Conservation (phyloP, 1,140 invertebrate genomes). For the Bombus vancouverensis region DNA sequence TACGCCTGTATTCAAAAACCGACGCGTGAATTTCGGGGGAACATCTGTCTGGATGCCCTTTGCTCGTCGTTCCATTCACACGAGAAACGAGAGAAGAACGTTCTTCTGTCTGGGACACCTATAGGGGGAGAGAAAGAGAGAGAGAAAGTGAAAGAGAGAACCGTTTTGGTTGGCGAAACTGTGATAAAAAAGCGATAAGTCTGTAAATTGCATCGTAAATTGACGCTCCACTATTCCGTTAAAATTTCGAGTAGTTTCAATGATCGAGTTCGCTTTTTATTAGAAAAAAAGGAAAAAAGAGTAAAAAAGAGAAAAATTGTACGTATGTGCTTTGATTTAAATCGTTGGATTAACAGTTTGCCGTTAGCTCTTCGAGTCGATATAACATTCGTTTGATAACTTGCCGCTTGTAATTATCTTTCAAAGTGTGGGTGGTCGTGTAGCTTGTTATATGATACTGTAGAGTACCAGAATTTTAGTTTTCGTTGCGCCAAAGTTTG, state of each 20-base stretch:
- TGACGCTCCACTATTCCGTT: not conserved
- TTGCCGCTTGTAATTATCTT: not conserved
- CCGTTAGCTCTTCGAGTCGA: not conserved
- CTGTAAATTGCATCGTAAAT: slow-evolving; percentile 10
- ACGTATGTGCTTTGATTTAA: not conserved
- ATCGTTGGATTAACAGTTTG: not conserved
- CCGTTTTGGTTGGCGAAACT: not conserved
- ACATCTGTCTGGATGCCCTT: slow-evolving; percentile 17
- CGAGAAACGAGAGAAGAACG: not conserved
- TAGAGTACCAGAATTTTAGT: not conserved
- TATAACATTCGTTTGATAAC: not conserved
- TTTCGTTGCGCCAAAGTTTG: not conserved
- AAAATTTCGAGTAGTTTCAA: not conserved
- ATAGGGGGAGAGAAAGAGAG: no score
- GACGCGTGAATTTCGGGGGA: slow-evolving; percentile 1
- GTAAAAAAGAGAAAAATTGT: not conserved
- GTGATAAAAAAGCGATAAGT: slow-evolving; percentile 3
- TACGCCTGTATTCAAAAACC: slow-evolving; percentile 1
- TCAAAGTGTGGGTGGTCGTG: not conserved
- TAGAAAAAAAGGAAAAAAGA: not conserved
- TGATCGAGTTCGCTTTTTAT: not conserved
- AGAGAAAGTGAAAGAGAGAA: not conserved
- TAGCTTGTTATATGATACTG: not conserved
- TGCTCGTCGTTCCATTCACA: slow-evolving; percentile 1
- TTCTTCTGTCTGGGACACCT: not conserved